phyloP scores from a whole-genome alignment of 2,888 invertebrate genomes.

The Eristalis intricaria region DNA sequence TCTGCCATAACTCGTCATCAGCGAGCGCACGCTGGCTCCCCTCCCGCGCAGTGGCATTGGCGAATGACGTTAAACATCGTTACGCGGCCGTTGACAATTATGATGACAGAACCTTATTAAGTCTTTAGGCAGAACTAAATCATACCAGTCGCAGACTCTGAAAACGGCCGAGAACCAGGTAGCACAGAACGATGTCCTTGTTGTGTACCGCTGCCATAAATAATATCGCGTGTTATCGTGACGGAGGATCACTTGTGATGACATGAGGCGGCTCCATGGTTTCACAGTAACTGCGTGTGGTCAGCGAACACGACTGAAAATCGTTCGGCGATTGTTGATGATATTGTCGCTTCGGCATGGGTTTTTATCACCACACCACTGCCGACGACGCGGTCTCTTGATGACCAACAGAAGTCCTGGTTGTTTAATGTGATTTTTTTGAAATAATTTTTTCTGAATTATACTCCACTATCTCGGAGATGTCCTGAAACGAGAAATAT shows the following conservation, averaged over 20 bases:
- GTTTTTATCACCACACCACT: conserved; percentile 39
- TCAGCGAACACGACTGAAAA: conserved; percentile 44
- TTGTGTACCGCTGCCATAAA: conserved; percentile 66
- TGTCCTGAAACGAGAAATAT: conserved; percentile 46
- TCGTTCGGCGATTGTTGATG: conserved; percentile 57
- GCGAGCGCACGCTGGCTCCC: background rate
- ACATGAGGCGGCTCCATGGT: conserved; percentile 48
- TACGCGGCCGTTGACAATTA: conserved; percentile 54
- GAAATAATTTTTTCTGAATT: conserved; percentile 9
- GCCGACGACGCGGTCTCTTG: background rate
- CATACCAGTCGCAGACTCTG: conserved; percentile 39
- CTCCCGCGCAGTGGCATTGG: conserved; percentile 13
- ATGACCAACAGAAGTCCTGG: conserved; percentile 19
- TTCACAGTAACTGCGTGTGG: conserved; percentile 70
- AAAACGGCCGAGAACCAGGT: conserved; percentile 21
- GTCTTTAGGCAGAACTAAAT: conserved; percentile 63
- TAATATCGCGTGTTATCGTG: conserved; percentile 60
- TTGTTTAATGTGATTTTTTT: conserved; percentile 1
- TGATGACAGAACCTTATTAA: conserved; percentile 66
- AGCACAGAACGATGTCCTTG: conserved; percentile 59
- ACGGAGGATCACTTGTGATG: conserved; percentile 59
- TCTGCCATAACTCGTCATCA: conserved; percentile 50
- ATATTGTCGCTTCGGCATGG: conserved; percentile 49
- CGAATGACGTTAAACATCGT: conserved; percentile 37
- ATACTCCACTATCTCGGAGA: conserved; percentile 8